Evolutionary conservation across 2,797 vertebrate species (phyloP).

Genomic region (Muscicapa striata): DNA sequence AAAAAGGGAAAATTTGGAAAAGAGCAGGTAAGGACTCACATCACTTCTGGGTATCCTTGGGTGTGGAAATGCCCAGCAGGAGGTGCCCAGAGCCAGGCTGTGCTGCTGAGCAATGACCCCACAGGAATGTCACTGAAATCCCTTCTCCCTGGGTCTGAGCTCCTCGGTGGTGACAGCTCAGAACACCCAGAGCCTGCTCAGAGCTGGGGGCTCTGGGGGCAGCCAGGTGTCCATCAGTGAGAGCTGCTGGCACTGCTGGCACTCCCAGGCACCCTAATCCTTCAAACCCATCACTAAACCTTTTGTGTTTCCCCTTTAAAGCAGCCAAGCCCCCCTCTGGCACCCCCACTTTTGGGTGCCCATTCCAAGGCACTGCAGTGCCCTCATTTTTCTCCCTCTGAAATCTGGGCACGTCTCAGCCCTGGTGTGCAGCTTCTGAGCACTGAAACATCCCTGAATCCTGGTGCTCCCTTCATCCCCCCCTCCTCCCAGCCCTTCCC

Average conservation of each 20-base stretch:
- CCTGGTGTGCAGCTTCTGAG: neutral
- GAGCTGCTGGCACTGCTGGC: neutral
- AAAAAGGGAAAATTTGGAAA: neutral
- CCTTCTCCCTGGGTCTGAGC: neutral
- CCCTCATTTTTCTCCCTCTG: neutral
- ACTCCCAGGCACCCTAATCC: neutral
- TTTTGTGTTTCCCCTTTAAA: neutral
- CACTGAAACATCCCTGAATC: accelerated
- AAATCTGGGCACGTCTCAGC: neutral
- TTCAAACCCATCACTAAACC: accelerated
- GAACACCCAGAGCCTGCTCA: neutral
- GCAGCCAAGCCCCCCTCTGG: accelerated
- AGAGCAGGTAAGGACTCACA: neutral
- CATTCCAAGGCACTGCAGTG: neutral
- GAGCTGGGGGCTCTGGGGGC: neutral
- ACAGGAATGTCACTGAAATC: accelerated
- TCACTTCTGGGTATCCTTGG: accelerated
- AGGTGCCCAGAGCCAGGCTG: neutral
- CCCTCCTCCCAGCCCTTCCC: neutral
- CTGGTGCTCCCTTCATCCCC: neutral
- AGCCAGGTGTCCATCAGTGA: neutral
- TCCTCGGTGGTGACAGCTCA: neutral
- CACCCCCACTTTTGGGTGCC: neutral
- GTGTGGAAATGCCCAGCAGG: neutral
- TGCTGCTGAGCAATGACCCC: neutral